phyloP scores from a whole-genome alignment of 2,888 invertebrate genomes.

The Anodontia alba region DNA sequence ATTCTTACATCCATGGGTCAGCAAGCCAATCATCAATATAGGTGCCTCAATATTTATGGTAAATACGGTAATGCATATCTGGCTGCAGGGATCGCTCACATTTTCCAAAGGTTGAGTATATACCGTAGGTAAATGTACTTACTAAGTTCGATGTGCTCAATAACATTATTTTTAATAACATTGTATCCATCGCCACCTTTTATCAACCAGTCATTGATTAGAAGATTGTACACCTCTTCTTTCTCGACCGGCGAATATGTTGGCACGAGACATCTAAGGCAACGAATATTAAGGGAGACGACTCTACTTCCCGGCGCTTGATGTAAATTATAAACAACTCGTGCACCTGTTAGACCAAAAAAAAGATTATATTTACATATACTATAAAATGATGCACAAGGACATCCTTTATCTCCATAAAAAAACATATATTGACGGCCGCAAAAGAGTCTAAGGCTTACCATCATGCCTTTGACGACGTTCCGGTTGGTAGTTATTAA shows the following conservation, averaged over 20 bases:
- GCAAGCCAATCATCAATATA: neutral
- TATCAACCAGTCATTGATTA: slow-evolving; percentile 88
- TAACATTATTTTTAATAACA: slow-evolving; percentile 62
- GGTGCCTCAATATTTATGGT: neutral
- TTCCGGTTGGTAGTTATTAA: too few relatives aligned
- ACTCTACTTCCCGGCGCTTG: slow-evolving; percentile 89
- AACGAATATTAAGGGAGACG: slow-evolving; percentile 88
- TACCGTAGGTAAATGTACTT: too few relatives aligned
- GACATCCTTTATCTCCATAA: too few relatives aligned
- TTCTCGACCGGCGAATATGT: slow-evolving; percentile 87
- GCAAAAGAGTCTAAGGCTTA: too few relatives aligned
- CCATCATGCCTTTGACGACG: too few relatives aligned
- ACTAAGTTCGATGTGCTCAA: slow-evolving; percentile 36
- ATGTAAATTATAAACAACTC: slow-evolving; percentile 89
- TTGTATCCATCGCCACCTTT: slow-evolving; percentile 70
- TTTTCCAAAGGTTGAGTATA: too few relatives aligned
- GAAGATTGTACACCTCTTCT: slow-evolving; percentile 88
- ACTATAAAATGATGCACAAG: too few relatives aligned
- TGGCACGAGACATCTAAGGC: slow-evolving; percentile 89
- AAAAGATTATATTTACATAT: slow-evolving; percentile 30
- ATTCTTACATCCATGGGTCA: neutral
- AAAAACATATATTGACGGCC: too few relatives aligned
- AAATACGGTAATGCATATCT: too few relatives aligned
- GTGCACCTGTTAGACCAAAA: too few relatives aligned
- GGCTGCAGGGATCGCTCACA: neutral